Base-by-base conservation (phyloP, 2,113 vertebrate genomes). In the Pluvialis apricaria region DNA sequence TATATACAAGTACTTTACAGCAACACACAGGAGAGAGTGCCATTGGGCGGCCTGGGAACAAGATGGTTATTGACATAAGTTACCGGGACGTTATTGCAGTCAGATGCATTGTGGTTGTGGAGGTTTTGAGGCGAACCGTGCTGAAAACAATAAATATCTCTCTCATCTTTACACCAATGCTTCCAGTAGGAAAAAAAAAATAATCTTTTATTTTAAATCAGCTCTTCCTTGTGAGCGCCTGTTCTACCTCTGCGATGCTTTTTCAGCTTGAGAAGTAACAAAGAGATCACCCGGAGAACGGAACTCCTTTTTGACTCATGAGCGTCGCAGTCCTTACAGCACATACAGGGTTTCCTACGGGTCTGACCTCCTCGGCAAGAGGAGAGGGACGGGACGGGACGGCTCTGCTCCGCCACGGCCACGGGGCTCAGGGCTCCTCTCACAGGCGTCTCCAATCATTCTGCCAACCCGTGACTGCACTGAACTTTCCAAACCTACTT, bases 1-100 rank as follows among this genome's bases (percentile, higher is more conserved):
- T 99, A 99, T 99, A 97, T 99, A 99, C 99, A 99, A 98, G 97
- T 98, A 98, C 97, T 99, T 97, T 98, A 99, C 98, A 99, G 97
- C 86, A 95, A 97, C 94, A 98, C 97, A 97, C 98, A 92, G 95
- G 96, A 97, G 97, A 97, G 97, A 97, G 98, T 81, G 97, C 96
- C 96, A 97, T 92, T 58, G 96, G 97, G 93, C 95, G 97, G 91
- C 90, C 91, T 94, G 92, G 96, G 96, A 93, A 93, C 88, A 60
- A 95, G 94, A 82, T 96, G 96, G 97, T 94, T 94, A 94, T 17
- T 66, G 95, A 98, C 94, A 96, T 96, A 96, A 98, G 98, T 94
- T 92, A 96, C 89, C 95, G 92, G 91, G 47, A 98, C 94, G 72
- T 94, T 97, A 98, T 98, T 99, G 99, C 99, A 99, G 98, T 99